These are phyloP conservation scores for Leptoteleia sp. DNA, from an alignment of 1,140 invertebrate species.

Conservation along the genomic window DNA sequence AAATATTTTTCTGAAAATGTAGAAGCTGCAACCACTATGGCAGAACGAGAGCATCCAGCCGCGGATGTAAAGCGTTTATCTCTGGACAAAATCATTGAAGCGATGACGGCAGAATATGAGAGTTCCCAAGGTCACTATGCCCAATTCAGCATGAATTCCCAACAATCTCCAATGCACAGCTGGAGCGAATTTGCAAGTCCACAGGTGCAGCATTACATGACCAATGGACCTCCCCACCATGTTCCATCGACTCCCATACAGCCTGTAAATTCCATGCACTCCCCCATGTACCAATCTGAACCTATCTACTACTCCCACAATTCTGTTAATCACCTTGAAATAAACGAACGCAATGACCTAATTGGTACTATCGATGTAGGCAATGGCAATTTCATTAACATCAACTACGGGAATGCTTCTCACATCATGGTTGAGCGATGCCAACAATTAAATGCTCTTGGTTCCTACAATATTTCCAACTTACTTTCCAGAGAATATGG, in stretches of 20 bases:
- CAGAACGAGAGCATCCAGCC: too few relatives aligned
- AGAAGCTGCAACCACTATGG: too few relatives aligned
- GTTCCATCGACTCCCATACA: conserved; percentile 67
- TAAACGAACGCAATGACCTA: conserved; percentile 79
- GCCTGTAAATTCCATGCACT: conserved; percentile 69
- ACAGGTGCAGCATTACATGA: conserved; percentile 71
- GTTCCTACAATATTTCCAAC: conserved; percentile 71
- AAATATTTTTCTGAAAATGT: too few relatives aligned
- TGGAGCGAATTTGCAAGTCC: conserved; percentile 75
- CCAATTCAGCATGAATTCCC: conserved; percentile 80
- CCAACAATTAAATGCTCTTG: conserved; percentile 69
- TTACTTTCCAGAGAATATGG: conserved; percentile 77
- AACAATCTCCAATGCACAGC: conserved; percentile 72
- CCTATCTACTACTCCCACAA: conserved; percentile 76
- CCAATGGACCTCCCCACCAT: conserved; percentile 61
- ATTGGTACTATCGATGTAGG: conserved; percentile 80
- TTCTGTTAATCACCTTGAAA: conserved; percentile 74
- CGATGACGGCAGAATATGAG: conserved; percentile 84
- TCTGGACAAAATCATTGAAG: conserved; percentile 84
- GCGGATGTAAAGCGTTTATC: conserved; percentile 75
- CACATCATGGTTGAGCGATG: conserved; percentile 78
- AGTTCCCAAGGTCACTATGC: conserved; percentile 83
- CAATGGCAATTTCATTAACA: conserved; percentile 80
- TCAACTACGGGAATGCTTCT: conserved; percentile 78
- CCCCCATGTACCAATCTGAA: conserved; percentile 61